Evolutionary conservation across 2,888 invertebrate species (phyloP).

Genomic region (Dasysyrphus albostriatus): DNA sequence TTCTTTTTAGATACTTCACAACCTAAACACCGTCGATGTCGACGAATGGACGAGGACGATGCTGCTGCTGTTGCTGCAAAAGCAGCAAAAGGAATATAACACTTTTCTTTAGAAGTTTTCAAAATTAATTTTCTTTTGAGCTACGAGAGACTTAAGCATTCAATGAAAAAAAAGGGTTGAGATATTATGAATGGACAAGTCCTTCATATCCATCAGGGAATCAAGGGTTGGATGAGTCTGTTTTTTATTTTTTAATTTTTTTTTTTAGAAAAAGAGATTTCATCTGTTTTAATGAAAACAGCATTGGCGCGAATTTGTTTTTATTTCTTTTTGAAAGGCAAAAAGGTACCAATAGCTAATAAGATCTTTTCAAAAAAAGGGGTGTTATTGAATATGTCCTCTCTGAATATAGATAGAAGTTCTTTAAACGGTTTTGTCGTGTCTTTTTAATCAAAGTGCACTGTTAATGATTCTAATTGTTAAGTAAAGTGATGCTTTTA

Average conservation of each 20-base stretch:
- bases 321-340: slow-evolving; percentile 13
- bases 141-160: slow-evolving; percentile 22
- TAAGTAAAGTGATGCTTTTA: slow-evolving; percentile 62
- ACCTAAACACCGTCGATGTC: slow-evolving; percentile 13
- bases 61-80: not conserved
- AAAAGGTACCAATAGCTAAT: slow-evolving; percentile 38
- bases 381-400: slow-evolving; percentile 21
- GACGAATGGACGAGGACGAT: slow-evolving; percentile 44
- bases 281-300: slow-evolving; percentile 53
- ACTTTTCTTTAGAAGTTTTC: slow-evolving; percentile 69
- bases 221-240: slow-evolving; percentile 22
- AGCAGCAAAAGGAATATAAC: slow-evolving; percentile 63
- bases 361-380: slow-evolving; percentile 51
- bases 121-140: slow-evolving; percentile 73
- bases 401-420: slow-evolving; percentile 1
- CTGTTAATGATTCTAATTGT: slow-evolving; percentile 66
- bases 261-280: slow-evolving; percentile 17
- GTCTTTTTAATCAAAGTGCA: slow-evolving; percentile 41
- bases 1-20: slow-evolving; percentile 17
- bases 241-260: not conserved
- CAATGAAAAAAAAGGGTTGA: slow-evolving; percentile 10
- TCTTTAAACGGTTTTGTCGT: slow-evolving; percentile 21
- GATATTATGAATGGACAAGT: slow-evolving; percentile 70
- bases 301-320: slow-evolving; percentile 48
- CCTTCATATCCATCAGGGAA: slow-evolving; percentile 54